Evolutionary conservation across 2,888 invertebrate genomes (phyloP), one percentile per base, ranked within the genome.

Genomic region (Tipula lateralis): DNA sequence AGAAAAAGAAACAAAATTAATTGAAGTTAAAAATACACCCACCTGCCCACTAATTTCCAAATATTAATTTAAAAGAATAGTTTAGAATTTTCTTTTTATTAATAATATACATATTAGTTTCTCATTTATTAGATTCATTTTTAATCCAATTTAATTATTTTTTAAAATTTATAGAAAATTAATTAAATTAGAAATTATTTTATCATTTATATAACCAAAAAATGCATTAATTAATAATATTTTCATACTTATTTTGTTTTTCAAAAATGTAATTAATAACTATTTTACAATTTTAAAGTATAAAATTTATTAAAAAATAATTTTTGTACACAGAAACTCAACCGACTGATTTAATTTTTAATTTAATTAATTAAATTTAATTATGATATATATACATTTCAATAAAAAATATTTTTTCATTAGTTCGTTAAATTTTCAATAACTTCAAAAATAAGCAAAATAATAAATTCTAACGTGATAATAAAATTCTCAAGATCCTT

Each of bases 1-100:
- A 82, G 32, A 84, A 84, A 84, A 50, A 50, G 29, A 50, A 84
- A 84, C 36, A 44, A 84, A 84, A 84, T 39, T 84, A 44, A 36
- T 44, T 44, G 44, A 44, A 84, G 44, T 84, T 29, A 84, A 84
- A 34, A 36, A 24, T 36, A 83, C 16, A 84, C 84, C 84, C 84
- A 84, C 84, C 84, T 50, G 84, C 84, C 84, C 84, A 84, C 84
- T 44, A 50, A 44, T 50, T 84, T 39, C 36, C 34, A 30, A 34
- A 19, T 12, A 19, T 34, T 16, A 32, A 34, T 83, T 83, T 24
- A 13, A 30, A n/a, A 19, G 34, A 83, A 4, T 83, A 34, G 34
- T 34, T 24, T 66, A 66, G 66, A 66, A 9, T 24, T 66, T 16
- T 34, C 32, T 1, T 83, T 83, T 19, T 34, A 83, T 30, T 83